A percentile compares a stretch with the other conserved stretches of the same genome.
phyloP scores from a whole-genome alignment of 2,888 invertebrate genomes.

The Galerucella calmariensis region DNA sequence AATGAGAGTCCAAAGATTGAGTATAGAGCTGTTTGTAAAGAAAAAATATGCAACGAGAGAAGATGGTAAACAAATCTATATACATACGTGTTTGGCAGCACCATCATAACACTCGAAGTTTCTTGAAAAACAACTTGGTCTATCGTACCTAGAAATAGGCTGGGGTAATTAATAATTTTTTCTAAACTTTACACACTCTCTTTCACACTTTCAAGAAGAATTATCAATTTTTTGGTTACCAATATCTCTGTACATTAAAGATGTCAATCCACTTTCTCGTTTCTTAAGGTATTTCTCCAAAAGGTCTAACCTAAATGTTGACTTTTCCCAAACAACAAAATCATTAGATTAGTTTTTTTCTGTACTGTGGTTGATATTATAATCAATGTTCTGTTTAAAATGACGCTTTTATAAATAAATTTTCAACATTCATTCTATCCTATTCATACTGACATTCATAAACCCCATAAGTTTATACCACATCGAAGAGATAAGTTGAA shows the following conservation, averaged over 20 bases:
- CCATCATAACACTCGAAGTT: constrained; percentile 58
- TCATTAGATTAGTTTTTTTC: constrained; percentile 55
- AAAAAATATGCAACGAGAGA: constrained; percentile 44
- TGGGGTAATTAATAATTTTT: constrained; percentile 73
- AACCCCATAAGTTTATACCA: constrained; percentile 53
- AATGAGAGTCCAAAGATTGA: neutral
- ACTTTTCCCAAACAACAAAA: constrained; percentile 59
- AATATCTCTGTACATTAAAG: constrained; percentile 42
- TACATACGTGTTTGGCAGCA: constrained; percentile 66
- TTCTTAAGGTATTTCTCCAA: constrained; percentile 39
- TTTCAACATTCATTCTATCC: constrained; percentile 34
- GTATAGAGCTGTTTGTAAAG: neutral
- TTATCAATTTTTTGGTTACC: constrained; percentile 45
- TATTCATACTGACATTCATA: constrained; percentile 49
- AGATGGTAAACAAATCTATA: constrained; percentile 61
- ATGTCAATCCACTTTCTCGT: constrained; percentile 36
- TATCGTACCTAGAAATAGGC: constrained; percentile 72
- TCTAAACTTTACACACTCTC: constrained; percentile 66
- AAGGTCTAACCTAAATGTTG: constrained; percentile 53
- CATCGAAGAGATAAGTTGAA: constrained; percentile 33
- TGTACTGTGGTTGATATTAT: constrained; percentile 41
- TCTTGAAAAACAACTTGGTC: constrained; percentile 64
- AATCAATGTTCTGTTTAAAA: constrained; percentile 35
- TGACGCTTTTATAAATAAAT: constrained; percentile 39
- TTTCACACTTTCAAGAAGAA: constrained; percentile 58